A percentile compares a stretch with the other conserved stretches of the same genome.
These are phyloP conservation scores for Tetranychus truncatus DNA, from an alignment of 2,888 invertebrate species.

Conservation along the genomic window DNA sequence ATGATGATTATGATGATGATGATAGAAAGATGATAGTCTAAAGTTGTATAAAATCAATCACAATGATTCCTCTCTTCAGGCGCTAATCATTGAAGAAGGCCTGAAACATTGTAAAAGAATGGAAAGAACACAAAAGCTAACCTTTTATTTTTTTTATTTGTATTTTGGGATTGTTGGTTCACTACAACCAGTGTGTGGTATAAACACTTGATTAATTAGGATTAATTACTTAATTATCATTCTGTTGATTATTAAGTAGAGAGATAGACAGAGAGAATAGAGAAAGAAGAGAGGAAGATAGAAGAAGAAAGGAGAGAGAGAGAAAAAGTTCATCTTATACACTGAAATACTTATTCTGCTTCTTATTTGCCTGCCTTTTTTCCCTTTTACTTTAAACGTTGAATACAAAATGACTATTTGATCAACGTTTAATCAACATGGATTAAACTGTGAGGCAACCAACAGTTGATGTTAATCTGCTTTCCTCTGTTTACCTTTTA, in stretches of 20 bases:
- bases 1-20: neutral
- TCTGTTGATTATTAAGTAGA: neutral
- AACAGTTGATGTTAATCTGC: neutral
- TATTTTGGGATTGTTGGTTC: too few relatives aligned
- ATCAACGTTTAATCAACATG: neutral
- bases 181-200: neutral
- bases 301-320: too few relatives aligned
- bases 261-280: neutral
- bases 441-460: neutral
- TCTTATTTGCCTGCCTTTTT: neutral
- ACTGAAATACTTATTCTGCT: too few relatives aligned
- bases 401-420: neutral
- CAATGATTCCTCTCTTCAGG: neutral
- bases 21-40: neutral
- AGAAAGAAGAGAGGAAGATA: too few relatives aligned
- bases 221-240: neutral
- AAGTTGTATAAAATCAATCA: neutral
- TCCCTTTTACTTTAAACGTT: neutral
- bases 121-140: neutral
- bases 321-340: too few relatives aligned
- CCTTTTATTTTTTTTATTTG: too few relatives aligned
- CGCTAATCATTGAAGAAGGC: neutral
- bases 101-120: neutral
- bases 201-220: conserved; percentile 1
- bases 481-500: neutral